Evolutionary conservation across 2,113 vertebrate species (phyloP), one percentile per base, ranked within the genome.

Genomic region (Typhlomys cinereus): DNA sequence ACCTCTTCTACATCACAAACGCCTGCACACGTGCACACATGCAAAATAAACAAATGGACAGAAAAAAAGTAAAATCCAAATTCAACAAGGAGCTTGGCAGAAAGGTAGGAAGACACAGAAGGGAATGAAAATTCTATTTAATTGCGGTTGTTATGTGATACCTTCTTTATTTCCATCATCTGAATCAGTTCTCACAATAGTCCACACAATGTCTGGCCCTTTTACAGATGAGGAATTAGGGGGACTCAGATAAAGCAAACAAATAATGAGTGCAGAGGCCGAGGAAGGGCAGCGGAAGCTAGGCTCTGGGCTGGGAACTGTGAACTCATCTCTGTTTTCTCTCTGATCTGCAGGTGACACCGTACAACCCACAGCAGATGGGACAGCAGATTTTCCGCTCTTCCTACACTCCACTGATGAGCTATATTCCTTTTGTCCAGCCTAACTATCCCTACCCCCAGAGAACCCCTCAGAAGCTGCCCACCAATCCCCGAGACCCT

Each of bases 361-460:
- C 95, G 0, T 97, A 97, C 88, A 97, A 91, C 62, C 91, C 93
- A 7, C 97, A 96, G 89, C 96, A 97, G 69, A 94, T 94, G 88
- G 95, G 94, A 61, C 96, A 97, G 57, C 97, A 96, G 74, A 31
- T 98, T 36, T 97, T 98, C 86, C 94, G 75, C 50, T 94, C 97
- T 21, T 95, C 96, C 20, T 97, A 97, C 20, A 11, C 91, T 0
- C 96, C 97, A 0, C 17, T 97, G 64, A 48, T 96, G 80, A 96
- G 92, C 85, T 97, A 96, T 84, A 73, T 97, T 41, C 50, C 97
- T n/a, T 79, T 97, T 2, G 71, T 97, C 50, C 97, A 96, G 48
- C 95, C 97, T 4, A 92, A 94, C n/a, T 97, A 97, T 2, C 84
- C 89, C 0, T 97, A 96, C 88, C 96, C 92, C 69, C 97, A 96